Conservation (phyloP, 2,113 vertebrate species). For the Daubentonia madagascariensis region DNA sequence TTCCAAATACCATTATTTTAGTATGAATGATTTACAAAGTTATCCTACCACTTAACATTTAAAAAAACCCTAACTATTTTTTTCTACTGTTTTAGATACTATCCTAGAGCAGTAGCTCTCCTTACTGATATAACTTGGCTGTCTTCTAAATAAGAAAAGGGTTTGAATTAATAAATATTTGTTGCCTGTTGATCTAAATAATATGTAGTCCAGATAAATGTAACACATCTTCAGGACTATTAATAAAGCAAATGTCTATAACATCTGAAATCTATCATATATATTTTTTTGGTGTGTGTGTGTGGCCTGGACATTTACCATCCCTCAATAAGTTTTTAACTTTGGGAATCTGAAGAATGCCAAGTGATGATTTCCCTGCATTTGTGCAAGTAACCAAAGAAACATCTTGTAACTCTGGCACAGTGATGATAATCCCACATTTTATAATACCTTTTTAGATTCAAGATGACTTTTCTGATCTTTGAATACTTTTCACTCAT, state of each 20-base stretch:
- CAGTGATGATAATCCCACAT: not conserved
- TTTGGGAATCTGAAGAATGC: constrained; percentile 31
- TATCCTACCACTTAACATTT: constrained; percentile 34
- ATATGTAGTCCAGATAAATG: not conserved
- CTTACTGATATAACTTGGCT: not conserved
- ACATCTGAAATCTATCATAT: not conserved
- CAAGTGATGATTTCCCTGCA: not conserved
- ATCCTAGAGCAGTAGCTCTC: not conserved
- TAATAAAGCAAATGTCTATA: not conserved
- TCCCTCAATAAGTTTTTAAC: not conserved
- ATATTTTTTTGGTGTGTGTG: not conserved
- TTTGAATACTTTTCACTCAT: not conserved
- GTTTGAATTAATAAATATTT: constrained; percentile 31
- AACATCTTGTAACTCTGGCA: not conserved
- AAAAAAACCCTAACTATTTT: not conserved
- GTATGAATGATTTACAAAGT: constrained; percentile 36
- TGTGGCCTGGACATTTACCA: not conserved
- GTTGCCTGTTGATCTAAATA: constrained; percentile 35
- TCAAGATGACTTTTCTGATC: not conserved
- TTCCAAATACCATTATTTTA: constrained; percentile 43
- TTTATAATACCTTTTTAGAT: not conserved
- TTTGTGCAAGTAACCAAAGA: not conserved
- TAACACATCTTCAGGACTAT: not conserved
- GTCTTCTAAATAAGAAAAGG: constrained; percentile 22
- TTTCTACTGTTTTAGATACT: constrained; percentile 39